Percentiles rank a stretch among this genome's conserved stretches.
phyloP scores from a whole-genome alignment of 2,888 invertebrate species.

The Apodemia mormo region DNA sequence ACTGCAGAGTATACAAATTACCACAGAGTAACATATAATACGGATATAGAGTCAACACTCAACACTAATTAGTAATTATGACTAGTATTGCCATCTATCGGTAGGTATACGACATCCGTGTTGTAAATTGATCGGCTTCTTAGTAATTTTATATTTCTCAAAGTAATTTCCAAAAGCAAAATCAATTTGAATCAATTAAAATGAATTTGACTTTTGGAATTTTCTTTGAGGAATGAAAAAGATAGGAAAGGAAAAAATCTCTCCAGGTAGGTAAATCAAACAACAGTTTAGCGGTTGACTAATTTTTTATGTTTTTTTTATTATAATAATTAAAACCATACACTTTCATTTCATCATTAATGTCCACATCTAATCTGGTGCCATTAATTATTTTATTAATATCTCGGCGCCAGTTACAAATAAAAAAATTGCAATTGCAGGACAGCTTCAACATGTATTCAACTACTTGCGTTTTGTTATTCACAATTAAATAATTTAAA shows the following conservation, averaged over 20 bases:
- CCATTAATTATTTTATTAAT: neutral
- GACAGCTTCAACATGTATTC: neutral
- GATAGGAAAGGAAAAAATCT: neutral
- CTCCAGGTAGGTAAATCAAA: neutral
- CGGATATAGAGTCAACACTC: too few relatives aligned
- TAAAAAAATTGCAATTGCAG: neutral
- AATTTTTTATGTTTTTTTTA: neutral
- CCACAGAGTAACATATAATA: too few relatives aligned
- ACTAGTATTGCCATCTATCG: too few relatives aligned
- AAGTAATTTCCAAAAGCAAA: neutral
- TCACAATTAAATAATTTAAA: slow-evolving; percentile 15
- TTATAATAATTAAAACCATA: neutral
- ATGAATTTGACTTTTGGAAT: neutral
- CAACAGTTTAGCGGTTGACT: neutral
- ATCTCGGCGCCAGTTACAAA: neutral
- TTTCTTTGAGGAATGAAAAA: neutral
- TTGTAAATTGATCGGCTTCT: too few relatives aligned
- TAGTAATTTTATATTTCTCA: too few relatives aligned
- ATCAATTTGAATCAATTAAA: neutral
- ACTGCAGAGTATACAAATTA: too few relatives aligned
- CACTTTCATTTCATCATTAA: neutral
- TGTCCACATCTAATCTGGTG: neutral
- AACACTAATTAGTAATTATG: too few relatives aligned
- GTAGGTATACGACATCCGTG: too few relatives aligned
- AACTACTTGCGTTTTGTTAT: neutral